Evolutionary conservation across 2,888 invertebrate genomes (phyloP), one percentile per base, ranked within the genome.

Genomic region (Melipona bicolor): DNA sequence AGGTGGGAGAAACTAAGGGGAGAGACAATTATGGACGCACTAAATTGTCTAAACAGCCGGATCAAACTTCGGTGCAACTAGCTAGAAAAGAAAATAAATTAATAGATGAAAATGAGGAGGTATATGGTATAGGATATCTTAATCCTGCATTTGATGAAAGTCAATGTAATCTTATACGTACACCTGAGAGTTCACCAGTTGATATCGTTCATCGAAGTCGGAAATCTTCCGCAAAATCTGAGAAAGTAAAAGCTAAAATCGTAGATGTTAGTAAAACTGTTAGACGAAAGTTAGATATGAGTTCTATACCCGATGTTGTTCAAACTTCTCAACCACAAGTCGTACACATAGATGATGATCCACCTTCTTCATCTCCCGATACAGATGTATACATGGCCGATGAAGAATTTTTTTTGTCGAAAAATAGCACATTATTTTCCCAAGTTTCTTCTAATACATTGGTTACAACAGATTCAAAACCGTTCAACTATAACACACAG

Each of bases 391-490:
- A 74, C 69, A 79, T 81, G 61, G 80, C 89, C 52, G 90, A 92
- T 32, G 93, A 94, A 15, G 94, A 94, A 86, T 94, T 94, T 81
- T 94, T 94, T 89, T 94, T 97, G 78, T 95, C 96, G 19, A 96
- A 96, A 91, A 96, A 96, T 85, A 97, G 97, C 93, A 95, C 96
- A 61, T 95, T 97, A 19, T 97, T 97, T 93, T 96, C 96, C 13
- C 96, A 96, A 94, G 96, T 97, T 86, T 96, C 96, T 0, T 95
- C 95, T 43, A 95, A 96, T 91, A 92, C 91, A 6, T 80, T 94
- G 65, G 87, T 89, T n/a, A 87, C 90, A 2, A 86, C 90, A 52
- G 89, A 86, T 15, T 83, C 88, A 11, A 85, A 80, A 70, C 64
- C 71, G 1, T 89, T 72, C n/a, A 77, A 70, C 49, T 76, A 76